Percentiles rank a stretch among this genome's conserved stretches.
Evolutionary conservation across 1,140 invertebrate genomes (phyloP).

Genomic region (Drosophila sulfurigaster): DNA sequence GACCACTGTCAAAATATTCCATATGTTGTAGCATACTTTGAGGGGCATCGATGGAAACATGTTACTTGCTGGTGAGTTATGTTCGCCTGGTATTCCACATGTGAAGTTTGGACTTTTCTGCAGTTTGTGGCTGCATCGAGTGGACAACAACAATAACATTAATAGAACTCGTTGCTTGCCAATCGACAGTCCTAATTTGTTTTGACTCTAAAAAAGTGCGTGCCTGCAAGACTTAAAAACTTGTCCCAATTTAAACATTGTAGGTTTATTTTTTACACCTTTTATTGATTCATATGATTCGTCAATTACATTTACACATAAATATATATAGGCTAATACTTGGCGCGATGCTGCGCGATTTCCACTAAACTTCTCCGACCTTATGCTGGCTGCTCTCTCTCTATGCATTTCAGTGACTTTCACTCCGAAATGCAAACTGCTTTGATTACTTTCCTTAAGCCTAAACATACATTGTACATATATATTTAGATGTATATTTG

Average conservation of each 20-base stretch:
- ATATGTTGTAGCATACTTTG: too few species aligned
- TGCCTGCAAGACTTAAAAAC: too few species aligned
- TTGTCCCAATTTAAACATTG: background rate
- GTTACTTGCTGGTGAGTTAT: too few species aligned
- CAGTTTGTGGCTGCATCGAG: too few species aligned
- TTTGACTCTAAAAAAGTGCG: too few species aligned
- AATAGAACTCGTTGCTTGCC: too few species aligned
- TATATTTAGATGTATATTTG: slow-evolving; percentile 19
- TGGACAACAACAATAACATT: too few species aligned
- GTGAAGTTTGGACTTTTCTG: too few species aligned
- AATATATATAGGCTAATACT: slow-evolving; percentile 79
- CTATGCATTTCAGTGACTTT: slow-evolving; percentile 20
- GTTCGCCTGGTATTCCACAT: too few species aligned
- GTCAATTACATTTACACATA: slow-evolving; percentile 79
- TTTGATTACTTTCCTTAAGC: slow-evolving; percentile 32
- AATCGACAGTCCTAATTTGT: too few species aligned
- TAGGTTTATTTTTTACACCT: slow-evolving; percentile 41
- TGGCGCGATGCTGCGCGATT: slow-evolving; percentile 71
- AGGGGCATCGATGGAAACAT: too few species aligned
- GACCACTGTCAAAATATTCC: too few species aligned
- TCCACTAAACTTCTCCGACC: slow-evolving; percentile 44
- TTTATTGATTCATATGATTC: slow-evolving; percentile 75
- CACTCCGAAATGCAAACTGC: slow-evolving; percentile 14
- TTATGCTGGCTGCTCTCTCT: slow-evolving; percentile 24
- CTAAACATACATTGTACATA: slow-evolving; percentile 23